Evolutionary conservation across 2,797 vertebrate species (phyloP), one percentile per base, ranked within the genome.

Genomic region (Premnoplex brunnescens): DNA sequence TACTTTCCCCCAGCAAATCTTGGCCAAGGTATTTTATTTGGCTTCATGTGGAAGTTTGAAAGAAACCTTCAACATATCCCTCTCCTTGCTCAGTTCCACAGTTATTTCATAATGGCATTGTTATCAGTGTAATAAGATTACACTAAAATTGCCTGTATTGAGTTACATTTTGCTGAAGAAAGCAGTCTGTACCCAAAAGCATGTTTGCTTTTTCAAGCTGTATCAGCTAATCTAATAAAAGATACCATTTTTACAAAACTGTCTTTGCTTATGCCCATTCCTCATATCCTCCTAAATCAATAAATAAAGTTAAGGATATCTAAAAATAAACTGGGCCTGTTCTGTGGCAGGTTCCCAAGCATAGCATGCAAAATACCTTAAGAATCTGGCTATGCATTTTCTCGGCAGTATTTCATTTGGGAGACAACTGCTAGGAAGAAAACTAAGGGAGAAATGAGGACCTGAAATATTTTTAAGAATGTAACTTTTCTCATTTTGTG

Each of bases 141-240:
- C 81, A 73, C 26, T 76, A 74, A 73, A 94, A 86, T 76, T 62
- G 85, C 66, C 23, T 79, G 18, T 52, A 93, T 67, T 85, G 92
- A 91, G 88, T 90, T 88, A 76, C 71, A 88, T 94, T 96, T 90
- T 94, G 90, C 95, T 94, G 94, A 95, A 95, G 76, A 86, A 95
- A 80, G 80, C 69, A 93, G 26, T 32, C 48, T 76, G n/a, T 66
- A 55, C 69, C 72, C 83, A 88, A 95, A 95, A 86, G 39, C 26
- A 44, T 52, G 6, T 24, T 94, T 82, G 73, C 85, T 86, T 94
- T 90, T 94, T 76, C 59, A 63, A 85, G 94, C 91, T 94, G 66
- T 91, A 90, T 95, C 95, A 95, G 96, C 95, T 94, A 88, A 97
- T 95, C 93, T 94, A 95, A 95, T 97, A 96, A 97, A 97, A 94